Evolutionary conservation across 2,113 vertebrate genomes (phyloP).

Genomic region (Malurus melanocephalus): DNA sequence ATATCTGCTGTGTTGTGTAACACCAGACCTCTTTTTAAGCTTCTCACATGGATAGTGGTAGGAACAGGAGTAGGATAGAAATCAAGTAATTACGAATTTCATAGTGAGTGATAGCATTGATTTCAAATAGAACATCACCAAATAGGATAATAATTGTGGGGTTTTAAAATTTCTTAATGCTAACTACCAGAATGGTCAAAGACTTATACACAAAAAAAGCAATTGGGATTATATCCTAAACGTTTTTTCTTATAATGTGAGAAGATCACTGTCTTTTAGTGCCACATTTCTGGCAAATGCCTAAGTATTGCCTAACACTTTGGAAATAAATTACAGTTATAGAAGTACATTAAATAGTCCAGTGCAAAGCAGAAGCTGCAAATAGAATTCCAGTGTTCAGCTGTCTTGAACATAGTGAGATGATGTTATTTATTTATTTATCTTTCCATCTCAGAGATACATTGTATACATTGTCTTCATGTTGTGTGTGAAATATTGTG

Average conservation of each 20-base stretch:
- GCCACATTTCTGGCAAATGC: neutral
- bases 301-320: neutral
- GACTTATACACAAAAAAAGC: neutral
- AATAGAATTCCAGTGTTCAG: neutral
- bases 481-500: neutral
- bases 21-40: fast-evolving
- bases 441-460: neutral
- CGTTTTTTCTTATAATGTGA: neutral
- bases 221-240: neutral
- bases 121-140: neutral
- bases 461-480: neutral
- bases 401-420: neutral
- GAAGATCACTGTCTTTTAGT: neutral
- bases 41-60: neutral
- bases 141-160: neutral
- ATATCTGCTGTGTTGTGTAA: neutral
- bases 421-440: neutral
- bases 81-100: neutral
- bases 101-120: neutral
- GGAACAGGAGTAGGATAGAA: neutral
- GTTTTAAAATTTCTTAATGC: neutral
- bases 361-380: neutral
- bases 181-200: neutral
- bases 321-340: neutral
- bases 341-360: neutral